Evolutionary conservation across 2,113 vertebrate genomes (phyloP).

Genomic region (Rhineura floridana): DNA sequence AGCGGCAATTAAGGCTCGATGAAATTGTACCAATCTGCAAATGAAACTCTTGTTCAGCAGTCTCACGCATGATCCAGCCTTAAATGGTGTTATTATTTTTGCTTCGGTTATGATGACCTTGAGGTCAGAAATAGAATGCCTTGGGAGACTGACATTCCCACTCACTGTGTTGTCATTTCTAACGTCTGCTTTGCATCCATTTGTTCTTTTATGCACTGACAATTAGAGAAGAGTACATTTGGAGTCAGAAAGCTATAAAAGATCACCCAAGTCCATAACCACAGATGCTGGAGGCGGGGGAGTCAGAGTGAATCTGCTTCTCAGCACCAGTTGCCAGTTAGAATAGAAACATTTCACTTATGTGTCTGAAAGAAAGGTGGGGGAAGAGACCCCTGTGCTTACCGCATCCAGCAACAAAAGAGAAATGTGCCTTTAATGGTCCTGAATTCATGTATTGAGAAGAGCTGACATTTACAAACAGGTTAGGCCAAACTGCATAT

Average conservation of each 20-base stretch:
- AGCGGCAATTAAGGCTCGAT: neutral
- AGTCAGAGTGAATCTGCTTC: neutral
- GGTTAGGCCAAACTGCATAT: slow-evolving; percentile 18
- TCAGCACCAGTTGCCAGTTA: neutral
- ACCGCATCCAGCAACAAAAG: neutral
- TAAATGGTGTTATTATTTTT: neutral
- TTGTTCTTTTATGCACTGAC: neutral
- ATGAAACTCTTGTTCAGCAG: neutral
- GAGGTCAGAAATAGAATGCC: neutral
- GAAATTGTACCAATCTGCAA: neutral
- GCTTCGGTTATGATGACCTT: too few relatives aligned
- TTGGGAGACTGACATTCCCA: neutral
- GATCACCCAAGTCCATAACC: neutral
- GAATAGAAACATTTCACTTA: neutral
- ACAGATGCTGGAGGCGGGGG: neutral
- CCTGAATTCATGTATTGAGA: neutral
- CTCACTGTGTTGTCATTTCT: neutral
- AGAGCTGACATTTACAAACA: slow-evolving; percentile 4
- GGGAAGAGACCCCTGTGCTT: too few relatives aligned
- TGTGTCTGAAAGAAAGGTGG: neutral
- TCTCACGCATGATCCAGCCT: neutral
- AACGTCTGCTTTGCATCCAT: neutral
- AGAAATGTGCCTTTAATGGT: neutral
- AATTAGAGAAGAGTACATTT: neutral
- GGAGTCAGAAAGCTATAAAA: neutral